phyloP scores from a whole-genome alignment of 2,888 invertebrate genomes.

The Mimas tiliae region DNA sequence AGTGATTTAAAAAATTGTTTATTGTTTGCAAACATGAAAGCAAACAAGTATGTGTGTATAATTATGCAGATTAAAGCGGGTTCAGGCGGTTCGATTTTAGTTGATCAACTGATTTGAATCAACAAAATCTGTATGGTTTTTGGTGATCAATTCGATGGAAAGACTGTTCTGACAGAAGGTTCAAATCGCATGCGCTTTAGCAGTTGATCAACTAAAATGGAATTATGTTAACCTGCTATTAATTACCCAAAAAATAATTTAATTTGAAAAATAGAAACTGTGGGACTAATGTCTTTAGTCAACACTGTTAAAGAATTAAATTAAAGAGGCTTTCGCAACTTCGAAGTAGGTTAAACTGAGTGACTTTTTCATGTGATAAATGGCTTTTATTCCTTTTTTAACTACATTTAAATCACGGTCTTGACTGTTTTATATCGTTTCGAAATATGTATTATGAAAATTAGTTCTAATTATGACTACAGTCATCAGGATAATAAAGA shows the following conservation, averaged over 20 bases:
- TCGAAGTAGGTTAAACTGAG: background rate
- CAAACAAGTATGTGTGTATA: background rate
- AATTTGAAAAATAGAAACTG: constrained; percentile 15
- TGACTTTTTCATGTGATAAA: constrained; percentile 8
- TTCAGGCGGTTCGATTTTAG: no score
- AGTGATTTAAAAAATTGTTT: background rate
- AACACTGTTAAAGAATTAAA: background rate
- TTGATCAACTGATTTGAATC: no score
- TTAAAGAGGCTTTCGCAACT: background rate
- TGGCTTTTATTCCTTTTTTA: constrained; percentile 2
- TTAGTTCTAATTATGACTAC: no score
- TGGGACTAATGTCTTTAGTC: background rate
- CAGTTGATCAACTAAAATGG: no score
- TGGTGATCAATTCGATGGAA: no score
- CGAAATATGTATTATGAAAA: no score
- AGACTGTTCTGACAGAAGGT: no score
- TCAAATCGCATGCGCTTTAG: no score
- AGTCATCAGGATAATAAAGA: no score
- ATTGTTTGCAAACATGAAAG: background rate
- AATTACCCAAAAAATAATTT: background rate
- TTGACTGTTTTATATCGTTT: background rate
- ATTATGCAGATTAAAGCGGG: background rate
- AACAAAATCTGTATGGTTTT: no score
- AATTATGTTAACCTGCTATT: background rate
- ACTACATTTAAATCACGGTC: background rate